Evolutionary conservation across 2,888 invertebrate genomes (phyloP).

Genomic region (Pelosia muscerda): DNA sequence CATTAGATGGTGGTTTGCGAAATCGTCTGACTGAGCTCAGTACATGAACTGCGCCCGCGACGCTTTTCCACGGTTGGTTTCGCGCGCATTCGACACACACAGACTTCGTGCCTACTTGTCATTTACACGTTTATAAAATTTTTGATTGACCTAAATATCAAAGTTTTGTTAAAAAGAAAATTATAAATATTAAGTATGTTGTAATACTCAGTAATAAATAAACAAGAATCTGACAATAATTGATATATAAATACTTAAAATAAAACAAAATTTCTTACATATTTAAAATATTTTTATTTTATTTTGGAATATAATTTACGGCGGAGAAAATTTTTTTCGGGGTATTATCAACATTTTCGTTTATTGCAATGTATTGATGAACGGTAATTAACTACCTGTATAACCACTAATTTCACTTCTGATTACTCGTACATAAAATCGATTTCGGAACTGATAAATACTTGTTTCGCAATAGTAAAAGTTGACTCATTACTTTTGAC

Average conservation of each 20-base stretch:
- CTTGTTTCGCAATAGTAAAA: slow-evolving; percentile 62
- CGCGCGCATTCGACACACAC: slow-evolving; percentile 73
- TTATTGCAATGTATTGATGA: slow-evolving; percentile 42
- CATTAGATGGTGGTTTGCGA: slow-evolving; percentile 86
- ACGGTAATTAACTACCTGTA: slow-evolving; percentile 53
- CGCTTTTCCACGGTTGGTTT: slow-evolving; percentile 78
- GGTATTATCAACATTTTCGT: slow-evolving; percentile 39
- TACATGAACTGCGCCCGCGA: slow-evolving; percentile 73
- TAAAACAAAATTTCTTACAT: background rate
- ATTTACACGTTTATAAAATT: slow-evolving; percentile 16
- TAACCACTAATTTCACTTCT: slow-evolving; percentile 59
- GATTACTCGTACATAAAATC: slow-evolving; percentile 61
- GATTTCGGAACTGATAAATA: slow-evolving; percentile 59
- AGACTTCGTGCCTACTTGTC: background rate
- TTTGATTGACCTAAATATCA: background rate
- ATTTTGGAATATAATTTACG: background rate
- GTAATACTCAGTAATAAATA: background rate
- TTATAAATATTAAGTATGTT: background rate
- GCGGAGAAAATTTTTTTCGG: slow-evolving; percentile 21
- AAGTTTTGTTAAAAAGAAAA: background rate
- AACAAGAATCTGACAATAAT: background rate
- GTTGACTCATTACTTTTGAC: slow-evolving; percentile 50
- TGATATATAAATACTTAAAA: background rate
- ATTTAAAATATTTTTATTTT: background rate
- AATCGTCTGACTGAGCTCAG: slow-evolving; percentile 75